Evolutionary conservation across 2,113 vertebrate genomes (phyloP).

Genomic region (Perccottus glenii): DNA sequence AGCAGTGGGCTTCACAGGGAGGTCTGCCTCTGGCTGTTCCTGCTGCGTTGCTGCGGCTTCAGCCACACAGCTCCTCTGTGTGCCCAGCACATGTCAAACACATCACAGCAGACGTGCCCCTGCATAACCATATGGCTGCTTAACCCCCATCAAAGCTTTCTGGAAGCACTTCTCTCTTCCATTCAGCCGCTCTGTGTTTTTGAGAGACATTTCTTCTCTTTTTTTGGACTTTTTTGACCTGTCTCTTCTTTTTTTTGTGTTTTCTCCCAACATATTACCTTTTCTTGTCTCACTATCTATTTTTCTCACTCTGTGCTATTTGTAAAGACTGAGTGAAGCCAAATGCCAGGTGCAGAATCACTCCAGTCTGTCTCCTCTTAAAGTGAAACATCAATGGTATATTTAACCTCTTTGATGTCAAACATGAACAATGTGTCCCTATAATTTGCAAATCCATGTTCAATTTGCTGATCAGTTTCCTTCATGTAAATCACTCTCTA

Average conservation of each 20-base stretch:
- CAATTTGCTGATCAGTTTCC: slow-evolving; percentile 17
- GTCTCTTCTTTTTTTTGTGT: slow-evolving; percentile 1
- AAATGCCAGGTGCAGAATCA: slow-evolving; percentile 48
- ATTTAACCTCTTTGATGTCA: slow-evolving; percentile 5
- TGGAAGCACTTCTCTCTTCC: slow-evolving; percentile 42
- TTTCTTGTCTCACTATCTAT: slow-evolving; percentile 13
- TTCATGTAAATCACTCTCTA: slow-evolving; percentile 1
- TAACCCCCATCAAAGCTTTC: slow-evolving; percentile 54
- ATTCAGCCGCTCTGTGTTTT: slow-evolving; percentile 24
- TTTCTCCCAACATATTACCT: not conserved
- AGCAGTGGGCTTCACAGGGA: slow-evolving; percentile 34
- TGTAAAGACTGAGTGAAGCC: slow-evolving; percentile 50
- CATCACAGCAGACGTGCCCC: slow-evolving; percentile 62
- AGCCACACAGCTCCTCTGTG: slow-evolving; percentile 52
- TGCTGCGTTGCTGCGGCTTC: slow-evolving; percentile 46
- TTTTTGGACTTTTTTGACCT: not conserved
- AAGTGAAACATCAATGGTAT: slow-evolving; percentile 1
- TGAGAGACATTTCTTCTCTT: not conserved
- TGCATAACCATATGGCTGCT: slow-evolving; percentile 66
- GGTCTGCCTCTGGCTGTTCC: slow-evolving; percentile 60
- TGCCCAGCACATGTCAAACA: slow-evolving; percentile 70
- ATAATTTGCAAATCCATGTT: not conserved
- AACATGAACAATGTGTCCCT: no score
- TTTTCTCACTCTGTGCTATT: slow-evolving; percentile 25
- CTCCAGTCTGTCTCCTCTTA: slow-evolving; percentile 27